Conservation (phyloP, 2,888 invertebrate genomes). For the Drosophila gaucha region DNA sequence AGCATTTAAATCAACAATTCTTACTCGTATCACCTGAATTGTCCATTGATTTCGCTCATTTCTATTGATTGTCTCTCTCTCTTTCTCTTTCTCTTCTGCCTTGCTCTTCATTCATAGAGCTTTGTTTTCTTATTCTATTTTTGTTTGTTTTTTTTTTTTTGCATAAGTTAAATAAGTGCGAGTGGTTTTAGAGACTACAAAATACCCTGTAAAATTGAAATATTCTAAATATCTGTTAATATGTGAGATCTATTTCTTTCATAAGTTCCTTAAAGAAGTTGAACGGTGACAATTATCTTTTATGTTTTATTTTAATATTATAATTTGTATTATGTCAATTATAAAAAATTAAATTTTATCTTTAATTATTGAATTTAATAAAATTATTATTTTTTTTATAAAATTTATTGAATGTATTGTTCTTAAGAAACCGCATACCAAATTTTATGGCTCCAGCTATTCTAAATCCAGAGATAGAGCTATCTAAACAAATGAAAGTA, state of each 20-base stretch:
- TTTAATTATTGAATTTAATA: too few species aligned
- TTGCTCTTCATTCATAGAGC: constrained; percentile 14
- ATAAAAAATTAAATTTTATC: too few species aligned
- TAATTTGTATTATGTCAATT: too few species aligned
- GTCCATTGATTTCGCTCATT: constrained; percentile 41
- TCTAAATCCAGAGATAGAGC: neutral
- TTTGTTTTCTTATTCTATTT: neutral
- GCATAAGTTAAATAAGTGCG: neutral
- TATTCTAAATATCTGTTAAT: too few species aligned
- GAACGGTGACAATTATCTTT: too few species aligned
- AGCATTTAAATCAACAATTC: constrained; percentile 33
- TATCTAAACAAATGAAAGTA: neutral
- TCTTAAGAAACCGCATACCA: neutral
- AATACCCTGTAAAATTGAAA: constrained; percentile 15
- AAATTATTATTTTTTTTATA: neutral
- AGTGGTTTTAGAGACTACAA: neutral
- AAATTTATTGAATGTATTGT: neutral
- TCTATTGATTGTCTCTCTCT: constrained; percentile 42
- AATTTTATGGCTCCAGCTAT: neutral
- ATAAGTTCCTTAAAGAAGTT: neutral
- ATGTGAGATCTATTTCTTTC: too few species aligned
- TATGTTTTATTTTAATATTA: too few species aligned
- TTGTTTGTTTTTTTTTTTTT: neutral
- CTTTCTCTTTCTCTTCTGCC: neutral
- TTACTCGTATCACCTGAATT: constrained; percentile 8